Evolutionary conservation across 2,888 invertebrate species (phyloP).

Genomic region (Harpalus rufipes): DNA sequence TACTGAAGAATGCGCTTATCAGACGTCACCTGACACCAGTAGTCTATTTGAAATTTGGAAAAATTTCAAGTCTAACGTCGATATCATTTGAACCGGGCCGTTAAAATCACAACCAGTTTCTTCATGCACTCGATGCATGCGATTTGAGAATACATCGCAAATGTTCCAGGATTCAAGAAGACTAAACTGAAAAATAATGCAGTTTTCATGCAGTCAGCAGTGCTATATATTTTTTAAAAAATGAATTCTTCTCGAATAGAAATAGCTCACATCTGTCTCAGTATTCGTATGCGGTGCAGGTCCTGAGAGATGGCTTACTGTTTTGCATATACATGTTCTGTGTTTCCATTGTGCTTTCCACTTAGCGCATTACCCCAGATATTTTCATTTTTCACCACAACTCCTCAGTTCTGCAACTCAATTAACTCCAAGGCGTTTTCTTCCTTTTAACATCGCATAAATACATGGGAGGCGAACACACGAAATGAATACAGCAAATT

Average conservation of each 20-base stretch:
- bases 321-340: conserved; percentile 66
- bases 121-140: no score
- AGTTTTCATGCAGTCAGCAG: background rate
- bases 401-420: conserved; percentile 40
- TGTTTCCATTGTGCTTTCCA: conserved; percentile 64
- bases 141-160: background rate
- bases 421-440: conserved; percentile 56
- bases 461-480: background rate
- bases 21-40: no score
- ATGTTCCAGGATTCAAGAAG: background rate
- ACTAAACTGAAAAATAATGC: background rate
- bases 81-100: no score
- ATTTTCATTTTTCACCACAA: conserved; percentile 59
- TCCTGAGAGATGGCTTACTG: conserved; percentile 17
- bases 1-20: no score
- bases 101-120: no score
- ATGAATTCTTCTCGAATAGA: background rate
- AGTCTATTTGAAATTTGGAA: no score
- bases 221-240: background rate
- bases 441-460: conserved; percentile 30
- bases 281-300: background rate
- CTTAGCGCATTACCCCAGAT: conserved; percentile 64
- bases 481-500: background rate
- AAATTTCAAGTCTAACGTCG: no score
- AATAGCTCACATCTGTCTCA: background rate